Percentiles rank a stretch among this genome's conserved stretches.
These are phyloP conservation scores for Holotrichia oblita DNA, from an alignment of 1,140 invertebrate species.

Conservation along the genomic window DNA sequence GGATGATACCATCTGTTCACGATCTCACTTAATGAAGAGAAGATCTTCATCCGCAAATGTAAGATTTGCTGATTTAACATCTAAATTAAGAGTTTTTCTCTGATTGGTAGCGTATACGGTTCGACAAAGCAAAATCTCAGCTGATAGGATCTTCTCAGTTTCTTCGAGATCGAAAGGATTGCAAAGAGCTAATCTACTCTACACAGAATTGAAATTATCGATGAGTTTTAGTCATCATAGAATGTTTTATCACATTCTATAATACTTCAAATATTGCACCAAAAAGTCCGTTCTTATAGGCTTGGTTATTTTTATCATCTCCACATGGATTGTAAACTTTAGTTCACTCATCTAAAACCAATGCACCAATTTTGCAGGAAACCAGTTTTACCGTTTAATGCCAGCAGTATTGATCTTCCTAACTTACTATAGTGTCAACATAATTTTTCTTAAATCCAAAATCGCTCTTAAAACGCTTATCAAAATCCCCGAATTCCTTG, in stretches of 20 bases:
- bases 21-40: not conserved
- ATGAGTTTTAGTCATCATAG: not conserved
- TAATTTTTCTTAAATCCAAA: not conserved
- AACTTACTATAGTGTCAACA: not conserved
- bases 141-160: too few species aligned
- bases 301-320: constrained; percentile 18
- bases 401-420: constrained; percentile 18
- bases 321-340: not conserved
- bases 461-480: not conserved
- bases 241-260: not conserved
- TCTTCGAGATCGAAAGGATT: too few species aligned
- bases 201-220: too few species aligned
- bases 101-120: not conserved
- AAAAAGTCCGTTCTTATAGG: constrained; percentile 6
- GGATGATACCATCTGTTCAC: constrained; percentile 3
- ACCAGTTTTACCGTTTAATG: constrained; percentile 20
- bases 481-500: not conserved
- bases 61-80: constrained; percentile 8
- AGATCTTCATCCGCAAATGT: too few species aligned
- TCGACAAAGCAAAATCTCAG: not conserved
- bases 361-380: constrained; percentile 32
- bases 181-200: too few species aligned
- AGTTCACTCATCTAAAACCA: constrained; percentile 5
- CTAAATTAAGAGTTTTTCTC: not conserved
- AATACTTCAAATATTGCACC: not conserved